Evolutionary conservation across 2,113 vertebrate species (phyloP).

Genomic region (Ibidorhyncha struthersii): DNA sequence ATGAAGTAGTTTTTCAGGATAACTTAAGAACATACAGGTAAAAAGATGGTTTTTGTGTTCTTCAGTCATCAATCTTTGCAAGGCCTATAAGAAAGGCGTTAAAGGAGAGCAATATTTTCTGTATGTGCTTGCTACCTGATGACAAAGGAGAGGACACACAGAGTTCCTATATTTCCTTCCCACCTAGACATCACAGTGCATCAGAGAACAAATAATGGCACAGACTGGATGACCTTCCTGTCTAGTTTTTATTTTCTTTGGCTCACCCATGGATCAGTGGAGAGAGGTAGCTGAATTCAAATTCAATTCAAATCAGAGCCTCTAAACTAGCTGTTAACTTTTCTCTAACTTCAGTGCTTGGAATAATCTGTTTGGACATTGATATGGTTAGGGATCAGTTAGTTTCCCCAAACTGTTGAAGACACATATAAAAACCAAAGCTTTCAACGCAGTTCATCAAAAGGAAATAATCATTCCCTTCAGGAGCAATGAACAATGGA

Average conservation of each 20-base stretch:
- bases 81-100: neutral
- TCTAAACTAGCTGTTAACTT: neutral
- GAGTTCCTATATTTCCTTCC: neutral
- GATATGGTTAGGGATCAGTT: neutral
- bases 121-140: neutral
- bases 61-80: neutral
- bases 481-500: neutral
- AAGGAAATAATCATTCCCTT: neutral
- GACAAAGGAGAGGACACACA: neutral
- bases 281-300: neutral
- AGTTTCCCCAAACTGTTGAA: neutral
- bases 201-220: neutral
- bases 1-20: neutral
- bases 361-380: neutral
- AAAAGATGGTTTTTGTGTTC: neutral
- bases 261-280: neutral
- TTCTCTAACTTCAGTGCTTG: neutral
- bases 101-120: neutral
- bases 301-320: neutral
- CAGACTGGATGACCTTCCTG: neutral
- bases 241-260: neutral
- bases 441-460: neutral
- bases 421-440: neutral
- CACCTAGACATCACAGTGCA: neutral
- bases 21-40: neutral